Base-by-base conservation (phyloP, 1,140 invertebrate species). In the Ephestia elutella region DNA sequence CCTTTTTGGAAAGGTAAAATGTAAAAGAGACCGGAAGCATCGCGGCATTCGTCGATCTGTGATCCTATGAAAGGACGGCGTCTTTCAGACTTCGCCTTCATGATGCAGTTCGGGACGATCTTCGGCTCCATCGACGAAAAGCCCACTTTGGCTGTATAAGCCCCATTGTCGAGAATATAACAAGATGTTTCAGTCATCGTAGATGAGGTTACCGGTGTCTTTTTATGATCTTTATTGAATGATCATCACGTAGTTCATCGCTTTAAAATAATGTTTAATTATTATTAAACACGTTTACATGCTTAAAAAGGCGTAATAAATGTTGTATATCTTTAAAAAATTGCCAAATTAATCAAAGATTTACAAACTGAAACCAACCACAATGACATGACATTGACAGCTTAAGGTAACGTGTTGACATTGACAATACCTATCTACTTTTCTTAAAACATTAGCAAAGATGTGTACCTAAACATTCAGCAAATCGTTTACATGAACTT, bases 11-110 rank as follows among this genome's bases (percentile, higher is more conserved):
- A 98, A 0, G 98, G 95, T 60, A 99, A 86, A 35, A 98, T 94
- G 74, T 98, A 99, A 89, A 94, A 99, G 0, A 99, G 83, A 1
- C 97, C 96, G 0, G 97, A 98, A 2, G 96, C 93, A 83, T 99
- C 98, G 51, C 97, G 92, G 78, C 98, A 99, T 66, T 99, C 98
- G 61, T 99, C 96, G 0, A 88, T 86, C 58, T 88, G 86, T 3
- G 83, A 86, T 0, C 96, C 98, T 49, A 99, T 93, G 81, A 99
- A 99, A 0, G 96, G 93, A 59, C 98, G 91, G 0, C 97, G 92
- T 55, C 96, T 89, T 82, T 99, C 98, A 70, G 95, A 97, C 87
- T 99, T 99, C 0, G 97, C 97, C 91, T 99, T 99, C 92, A 98
- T 98, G 30, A 99, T 96, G 73, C 96, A 97, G 86, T 99, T 99